Evolutionary conservation across 2,113 vertebrate species (phyloP).

Genomic region (Heloderma charlesbogerti): DNA sequence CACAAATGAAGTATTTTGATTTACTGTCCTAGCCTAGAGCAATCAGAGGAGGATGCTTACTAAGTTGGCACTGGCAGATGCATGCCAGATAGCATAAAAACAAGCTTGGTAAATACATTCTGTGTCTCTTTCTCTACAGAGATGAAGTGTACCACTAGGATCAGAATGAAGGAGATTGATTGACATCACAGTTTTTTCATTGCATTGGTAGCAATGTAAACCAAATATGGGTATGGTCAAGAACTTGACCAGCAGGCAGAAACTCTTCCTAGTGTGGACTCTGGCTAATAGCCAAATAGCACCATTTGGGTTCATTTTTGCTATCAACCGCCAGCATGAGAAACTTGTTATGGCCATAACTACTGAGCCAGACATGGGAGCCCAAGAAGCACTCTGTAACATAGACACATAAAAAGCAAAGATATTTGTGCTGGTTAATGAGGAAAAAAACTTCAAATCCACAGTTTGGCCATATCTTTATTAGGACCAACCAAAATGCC

Average conservation of each 20-base stretch:
- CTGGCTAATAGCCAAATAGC: not conserved
- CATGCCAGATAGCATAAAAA: not conserved
- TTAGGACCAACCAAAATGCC: too few species aligned
- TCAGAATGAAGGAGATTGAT: constrained; percentile 1
- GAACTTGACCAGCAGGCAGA: not conserved
- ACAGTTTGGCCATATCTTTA: too few species aligned
- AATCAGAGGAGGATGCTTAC: constrained; percentile 37
- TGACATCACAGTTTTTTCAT: not conserved
- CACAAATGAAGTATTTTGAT: constrained; percentile 57
- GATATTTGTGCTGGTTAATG: too few species aligned
- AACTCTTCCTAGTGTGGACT: not conserved
- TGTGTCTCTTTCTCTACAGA: not conserved
- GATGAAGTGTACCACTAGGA: not conserved
- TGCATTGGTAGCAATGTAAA: too few species aligned
- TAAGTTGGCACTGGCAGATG: constrained; percentile 55
- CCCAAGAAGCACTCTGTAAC: not conserved
- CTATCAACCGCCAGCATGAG: not conserved
- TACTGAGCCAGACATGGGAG: not conserved
- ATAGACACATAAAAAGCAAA: not conserved
- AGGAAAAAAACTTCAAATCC: too few species aligned
- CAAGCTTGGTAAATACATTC: constrained; percentile 32
- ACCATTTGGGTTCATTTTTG: not conserved
- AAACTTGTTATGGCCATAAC: not conserved
- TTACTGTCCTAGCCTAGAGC: constrained; percentile 47
- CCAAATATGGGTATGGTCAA: not conserved